phyloP scores from a whole-genome alignment of 2,113 vertebrate species.

The Sphaerodactylus townsendi region DNA sequence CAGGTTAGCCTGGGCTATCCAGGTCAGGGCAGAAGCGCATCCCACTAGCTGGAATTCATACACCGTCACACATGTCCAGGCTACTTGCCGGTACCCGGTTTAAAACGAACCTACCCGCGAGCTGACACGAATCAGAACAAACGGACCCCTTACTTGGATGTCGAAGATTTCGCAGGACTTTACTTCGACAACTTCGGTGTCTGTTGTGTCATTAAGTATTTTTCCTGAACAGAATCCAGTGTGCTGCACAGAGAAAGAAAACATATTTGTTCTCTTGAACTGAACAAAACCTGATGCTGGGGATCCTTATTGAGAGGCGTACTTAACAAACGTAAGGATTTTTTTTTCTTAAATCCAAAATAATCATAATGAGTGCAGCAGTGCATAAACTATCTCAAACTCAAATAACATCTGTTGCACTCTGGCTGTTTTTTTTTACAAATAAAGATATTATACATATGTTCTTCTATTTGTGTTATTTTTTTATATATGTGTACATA shows the following conservation, averaged over 20 bases:
- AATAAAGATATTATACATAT: too few species aligned
- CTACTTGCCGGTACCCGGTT: not conserved
- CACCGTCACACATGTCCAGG: not conserved
- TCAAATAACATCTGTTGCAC: too few species aligned
- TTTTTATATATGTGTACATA: too few species aligned
- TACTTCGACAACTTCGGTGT: slow-evolving; percentile 2
- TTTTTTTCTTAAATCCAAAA: too few species aligned
- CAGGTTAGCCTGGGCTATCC: too few species aligned
- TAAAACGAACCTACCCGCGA: not conserved
- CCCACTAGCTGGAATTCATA: not conserved
- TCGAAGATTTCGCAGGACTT: slow-evolving; percentile 66
- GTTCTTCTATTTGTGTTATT: too few species aligned
- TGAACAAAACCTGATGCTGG: not conserved
- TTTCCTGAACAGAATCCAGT: slow-evolving; percentile 64
- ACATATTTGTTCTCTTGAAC: not conserved
- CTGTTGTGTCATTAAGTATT: slow-evolving; percentile 16
- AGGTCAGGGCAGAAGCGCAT: too few species aligned
- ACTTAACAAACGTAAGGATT: not conserved
- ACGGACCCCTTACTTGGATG: not conserved
- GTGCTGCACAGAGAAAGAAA: slow-evolving; percentile 12
- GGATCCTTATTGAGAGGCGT: not conserved
- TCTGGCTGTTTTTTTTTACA: too few species aligned
- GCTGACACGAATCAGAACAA: not conserved
- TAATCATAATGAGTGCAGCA: too few species aligned
- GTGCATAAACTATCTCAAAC: too few species aligned